Percentiles rank a stretch among this genome's conserved stretches.
These are phyloP conservation scores for Drosophila subpulchrella DNA, from an alignment of 1,140 invertebrate genomes.

Conservation along the genomic window DNA sequence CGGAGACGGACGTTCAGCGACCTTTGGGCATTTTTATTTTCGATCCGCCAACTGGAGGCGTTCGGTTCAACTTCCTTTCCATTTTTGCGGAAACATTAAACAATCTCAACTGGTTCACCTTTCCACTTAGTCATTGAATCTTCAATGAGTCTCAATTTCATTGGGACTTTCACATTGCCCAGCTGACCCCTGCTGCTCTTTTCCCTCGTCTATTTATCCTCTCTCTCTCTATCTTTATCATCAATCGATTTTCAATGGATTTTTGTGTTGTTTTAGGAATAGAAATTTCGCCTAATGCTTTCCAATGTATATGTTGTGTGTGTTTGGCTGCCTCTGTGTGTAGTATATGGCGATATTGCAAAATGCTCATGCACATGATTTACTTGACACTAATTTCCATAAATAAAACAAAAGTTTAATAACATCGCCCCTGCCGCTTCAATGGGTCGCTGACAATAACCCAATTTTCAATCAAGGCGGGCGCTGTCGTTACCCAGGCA, in stretches of 20 bases:
- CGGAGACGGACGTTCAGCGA: conserved; percentile 68
- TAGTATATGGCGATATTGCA: conserved; percentile 28
- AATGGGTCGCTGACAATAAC: conserved; percentile 75
- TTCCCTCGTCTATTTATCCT: conserved; percentile 1
- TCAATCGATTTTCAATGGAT: conserved; percentile 55
- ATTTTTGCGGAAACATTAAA: conserved; percentile 56
- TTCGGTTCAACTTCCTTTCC: conserved; percentile 59
- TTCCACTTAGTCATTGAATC: conserved; percentile 59
- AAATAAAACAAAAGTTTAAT: conserved; percentile 79
- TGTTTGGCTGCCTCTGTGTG: conserved; percentile 18
- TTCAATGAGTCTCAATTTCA: conserved; percentile 56
- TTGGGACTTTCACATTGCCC: conserved; percentile 50
- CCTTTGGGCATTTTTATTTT: conserved; percentile 51
- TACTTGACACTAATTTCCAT: conserved; percentile 83
- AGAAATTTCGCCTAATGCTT: conserved; percentile 53
- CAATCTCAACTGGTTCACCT: conserved; percentile 68
- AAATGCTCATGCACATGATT: conserved; percentile 73
- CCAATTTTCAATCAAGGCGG: conserved; percentile 75
- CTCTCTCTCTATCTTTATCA: conserved; percentile 16
- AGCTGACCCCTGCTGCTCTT: conserved; percentile 34
- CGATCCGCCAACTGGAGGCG: conserved; percentile 15
- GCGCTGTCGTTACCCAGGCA: conserved; percentile 28
- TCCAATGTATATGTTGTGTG: conserved; percentile 18
- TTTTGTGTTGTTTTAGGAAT: conserved; percentile 31
- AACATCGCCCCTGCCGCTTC: conserved; percentile 44